Evolutionary conservation across 2,888 invertebrate genomes (phyloP), one percentile per base, ranked within the genome.

Genomic region (Drosophila mercatorum): DNA sequence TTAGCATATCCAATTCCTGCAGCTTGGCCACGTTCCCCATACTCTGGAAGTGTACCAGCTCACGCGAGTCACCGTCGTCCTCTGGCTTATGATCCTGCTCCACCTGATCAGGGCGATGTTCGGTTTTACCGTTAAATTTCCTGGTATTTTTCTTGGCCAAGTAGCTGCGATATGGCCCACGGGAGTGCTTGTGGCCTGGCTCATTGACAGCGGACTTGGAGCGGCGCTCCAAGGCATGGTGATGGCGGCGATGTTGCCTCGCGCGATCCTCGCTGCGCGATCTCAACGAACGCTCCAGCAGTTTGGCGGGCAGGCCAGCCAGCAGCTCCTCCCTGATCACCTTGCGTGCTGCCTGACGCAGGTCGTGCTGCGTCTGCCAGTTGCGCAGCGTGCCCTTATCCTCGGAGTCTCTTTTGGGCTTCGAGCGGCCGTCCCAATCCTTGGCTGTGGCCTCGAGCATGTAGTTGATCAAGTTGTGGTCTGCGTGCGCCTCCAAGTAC

Each of bases 151-250:
- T 12, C 31, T 0, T 61, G 12, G 28, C 6, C 3, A 5, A 6
- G 14, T 12, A 26, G 7, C 10, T 28, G n/a, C 36, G 46, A 17
- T 7, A 2, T 12, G 46, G 51, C 7, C 43, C 7, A 26, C 34
- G 41, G 17, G 36, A 36, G 2, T 44, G 40, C 10, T 7, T 34
- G 2, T 14, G 0, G 0, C 2, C 31, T 5, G 46, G 12, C 5
- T 78, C 59, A n/a, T 66, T 62, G 0, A 63, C 11, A 44, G 3
- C n/a, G 2, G 75, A 75, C 22, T 41, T 67, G 10, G 78, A 75
- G 0, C 78, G 73, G n/a, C 26, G 43, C 4, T 12, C 12, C 3
- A 4, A 8, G 0, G 26, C 3, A 2, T 28, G 31, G 22, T 53
- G 40, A 3, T 0, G 14, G 0, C 31, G 56, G 6, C 14, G 26